Percentiles rank a stretch among this genome's conserved stretches.
These are phyloP conservation scores for Bergia sp. DNA, from an alignment of 92 coral and sea anemone species.

Conservation along the genomic window DNA sequence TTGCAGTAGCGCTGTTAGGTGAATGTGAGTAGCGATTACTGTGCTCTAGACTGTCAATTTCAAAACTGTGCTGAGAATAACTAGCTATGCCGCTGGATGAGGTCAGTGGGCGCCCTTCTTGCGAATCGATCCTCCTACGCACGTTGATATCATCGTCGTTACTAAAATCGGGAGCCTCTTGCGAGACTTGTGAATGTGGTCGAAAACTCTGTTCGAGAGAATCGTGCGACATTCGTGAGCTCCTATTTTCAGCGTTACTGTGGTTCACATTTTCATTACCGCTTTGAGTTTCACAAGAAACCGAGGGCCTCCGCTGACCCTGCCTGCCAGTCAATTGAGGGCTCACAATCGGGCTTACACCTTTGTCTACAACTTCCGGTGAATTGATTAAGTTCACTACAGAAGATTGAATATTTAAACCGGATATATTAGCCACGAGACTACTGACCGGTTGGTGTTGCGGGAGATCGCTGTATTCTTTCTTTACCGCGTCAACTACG, in stretches of 20 bases:
- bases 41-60: slow-evolving; percentile 48
- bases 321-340: background rate
- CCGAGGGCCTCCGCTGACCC: background rate
- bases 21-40: background rate
- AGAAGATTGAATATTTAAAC: slow-evolving; percentile 54
- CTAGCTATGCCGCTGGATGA: slow-evolving; percentile 62
- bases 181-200: background rate
- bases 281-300: background rate
- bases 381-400: slow-evolving; percentile 42
- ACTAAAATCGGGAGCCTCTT: background rate
- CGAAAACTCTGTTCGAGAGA: slow-evolving; percentile 29
- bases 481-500: slow-evolving; percentile 87
- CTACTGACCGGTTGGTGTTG: slow-evolving; percentile 79
- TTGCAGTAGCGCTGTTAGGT: background rate
- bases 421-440: slow-evolving; percentile 45
- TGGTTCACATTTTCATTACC: background rate
- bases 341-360: slow-evolving; percentile 64
- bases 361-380: slow-evolving; percentile 67
- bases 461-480: slow-evolving; percentile 83
- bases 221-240: slow-evolving; percentile 1
- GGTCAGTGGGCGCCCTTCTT: slow-evolving; percentile 25
- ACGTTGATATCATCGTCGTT: background rate
- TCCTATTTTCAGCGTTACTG: background rate
- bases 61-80: slow-evolving; percentile 48
- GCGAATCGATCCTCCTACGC: background rate